Evolutionary conservation across 2,797 vertebrate species (phyloP).

Genomic region (Galagoides demidoff): DNA sequence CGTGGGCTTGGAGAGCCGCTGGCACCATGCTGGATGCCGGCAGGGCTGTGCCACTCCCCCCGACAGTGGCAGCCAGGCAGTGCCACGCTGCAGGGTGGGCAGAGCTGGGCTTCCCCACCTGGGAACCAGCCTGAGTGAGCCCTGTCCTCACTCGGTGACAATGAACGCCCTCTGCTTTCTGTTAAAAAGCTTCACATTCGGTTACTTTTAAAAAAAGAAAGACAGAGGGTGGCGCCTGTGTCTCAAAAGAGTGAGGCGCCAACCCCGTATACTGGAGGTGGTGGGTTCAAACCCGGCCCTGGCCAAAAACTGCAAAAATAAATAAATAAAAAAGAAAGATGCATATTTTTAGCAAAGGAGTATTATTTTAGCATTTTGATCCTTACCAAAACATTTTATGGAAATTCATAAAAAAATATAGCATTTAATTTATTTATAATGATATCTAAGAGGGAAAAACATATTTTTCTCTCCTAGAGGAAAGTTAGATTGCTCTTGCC

Average conservation of each 20-base stretch:
- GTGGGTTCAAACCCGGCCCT: too few species aligned
- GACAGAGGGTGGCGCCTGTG: too few species aligned
- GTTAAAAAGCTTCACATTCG: constrained; percentile 5
- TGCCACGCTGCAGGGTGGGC: too few species aligned
- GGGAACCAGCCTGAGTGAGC: neutral
- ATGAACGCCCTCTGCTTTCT: neutral
- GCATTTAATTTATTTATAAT: neutral
- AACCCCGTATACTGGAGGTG: too few species aligned
- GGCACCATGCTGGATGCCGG: accelerated
- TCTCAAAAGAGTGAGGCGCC: too few species aligned
- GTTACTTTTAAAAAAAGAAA: neutral
- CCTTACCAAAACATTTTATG: constrained; percentile 6
- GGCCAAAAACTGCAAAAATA: too few species aligned
- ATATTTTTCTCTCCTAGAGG: neutral
- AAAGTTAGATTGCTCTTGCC: neutral
- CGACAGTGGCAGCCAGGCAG: neutral
- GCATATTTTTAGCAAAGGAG: neutral
- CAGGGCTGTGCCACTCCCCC: neutral
- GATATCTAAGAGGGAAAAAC: neutral
- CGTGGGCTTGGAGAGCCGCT: neutral
- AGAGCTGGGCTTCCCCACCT: neutral
- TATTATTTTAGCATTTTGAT: constrained; percentile 4
- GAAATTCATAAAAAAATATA: neutral
- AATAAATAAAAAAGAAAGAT: neutral
- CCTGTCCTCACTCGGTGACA: neutral